Percentiles rank a stretch among this genome's conserved stretches.
Conservation (phyloP, 2,888 invertebrate species). For the Epirrita christyi region DNA sequence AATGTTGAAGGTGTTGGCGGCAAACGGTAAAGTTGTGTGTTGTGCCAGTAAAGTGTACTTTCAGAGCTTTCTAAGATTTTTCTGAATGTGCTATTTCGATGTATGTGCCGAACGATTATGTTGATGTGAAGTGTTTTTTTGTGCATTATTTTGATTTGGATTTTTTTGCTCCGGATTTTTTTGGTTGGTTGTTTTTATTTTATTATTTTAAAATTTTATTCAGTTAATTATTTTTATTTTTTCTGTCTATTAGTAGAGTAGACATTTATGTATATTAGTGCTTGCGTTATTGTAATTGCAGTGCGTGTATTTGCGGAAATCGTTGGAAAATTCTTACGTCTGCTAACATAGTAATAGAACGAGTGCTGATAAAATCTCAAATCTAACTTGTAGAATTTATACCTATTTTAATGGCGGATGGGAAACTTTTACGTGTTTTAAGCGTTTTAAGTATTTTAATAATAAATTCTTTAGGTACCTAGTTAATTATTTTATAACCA, state of each 20-base stretch:
- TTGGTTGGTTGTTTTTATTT: conserved; percentile 76
- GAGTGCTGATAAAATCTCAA: conserved; percentile 27
- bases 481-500: neutral
- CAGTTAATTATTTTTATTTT: too few relatives aligned
- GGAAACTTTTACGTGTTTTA: conserved; percentile 24
- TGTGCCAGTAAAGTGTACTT: conserved; percentile 72
- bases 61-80: conserved; percentile 69
- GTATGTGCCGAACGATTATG: conserved; percentile 65
- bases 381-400: conserved; percentile 26
- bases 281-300: conserved; percentile 11
- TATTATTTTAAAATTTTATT: conserved; percentile 48
- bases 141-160: conserved; percentile 80
- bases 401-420: conserved; percentile 25
- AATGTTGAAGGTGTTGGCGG: conserved; percentile 74
- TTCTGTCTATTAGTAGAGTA: conserved; percentile 6
- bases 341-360: conserved; percentile 7
- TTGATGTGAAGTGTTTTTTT: conserved; percentile 79
- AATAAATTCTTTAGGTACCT: conserved; percentile 17
- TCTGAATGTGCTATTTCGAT: conserved; percentile 60
- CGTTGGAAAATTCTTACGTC: conserved; percentile 9
- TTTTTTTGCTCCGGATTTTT: conserved; percentile 79
- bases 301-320: conserved; percentile 19
- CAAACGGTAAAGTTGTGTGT: conserved; percentile 81
- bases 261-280: neutral
- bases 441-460: conserved; percentile 26